Evolutionary conservation across 1,140 invertebrate species (phyloP).

Genomic region (Trichogramma pretiosum): DNA sequence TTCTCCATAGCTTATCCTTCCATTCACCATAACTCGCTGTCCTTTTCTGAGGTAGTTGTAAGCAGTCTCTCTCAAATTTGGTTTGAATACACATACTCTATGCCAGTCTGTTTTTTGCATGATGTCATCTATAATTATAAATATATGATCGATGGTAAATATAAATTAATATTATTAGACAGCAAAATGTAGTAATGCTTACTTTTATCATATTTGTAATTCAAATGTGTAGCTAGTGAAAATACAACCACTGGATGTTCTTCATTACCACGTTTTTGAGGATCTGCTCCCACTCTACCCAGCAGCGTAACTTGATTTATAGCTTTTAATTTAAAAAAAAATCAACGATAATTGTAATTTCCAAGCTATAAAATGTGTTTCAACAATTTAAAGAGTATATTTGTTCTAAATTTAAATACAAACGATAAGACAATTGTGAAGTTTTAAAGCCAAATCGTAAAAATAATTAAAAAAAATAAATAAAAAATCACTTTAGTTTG

Average conservation of each 20-base stretch:
- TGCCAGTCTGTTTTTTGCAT: slow-evolving; percentile 87
- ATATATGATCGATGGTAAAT: neutral
- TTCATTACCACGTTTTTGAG: slow-evolving; percentile 71
- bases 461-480: neutral
- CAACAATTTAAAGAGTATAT: no score
- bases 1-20: slow-evolving; percentile 78
- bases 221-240: slow-evolving; percentile 80
- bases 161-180: slow-evolving; percentile 5
- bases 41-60: slow-evolving; percentile 77
- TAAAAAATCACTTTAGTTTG: neutral
- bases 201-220: slow-evolving; percentile 59
- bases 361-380: no score
- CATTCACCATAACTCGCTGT: slow-evolving; percentile 73
- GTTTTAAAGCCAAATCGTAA: neutral
- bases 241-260: slow-evolving; percentile 82
- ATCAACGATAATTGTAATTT: no score
- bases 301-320: slow-evolving; percentile 80
- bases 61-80: slow-evolving; percentile 66
- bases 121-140: slow-evolving; percentile 54
- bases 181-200: slow-evolving; percentile 19
- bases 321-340: slow-evolving; percentile 50
- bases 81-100: slow-evolving; percentile 78
- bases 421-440: neutral
- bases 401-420: no score
- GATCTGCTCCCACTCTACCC: slow-evolving; percentile 77